These are phyloP conservation scores for Hypothenemus hampei DNA, from an alignment of 1,140 invertebrate species.

Conservation along the genomic window DNA sequence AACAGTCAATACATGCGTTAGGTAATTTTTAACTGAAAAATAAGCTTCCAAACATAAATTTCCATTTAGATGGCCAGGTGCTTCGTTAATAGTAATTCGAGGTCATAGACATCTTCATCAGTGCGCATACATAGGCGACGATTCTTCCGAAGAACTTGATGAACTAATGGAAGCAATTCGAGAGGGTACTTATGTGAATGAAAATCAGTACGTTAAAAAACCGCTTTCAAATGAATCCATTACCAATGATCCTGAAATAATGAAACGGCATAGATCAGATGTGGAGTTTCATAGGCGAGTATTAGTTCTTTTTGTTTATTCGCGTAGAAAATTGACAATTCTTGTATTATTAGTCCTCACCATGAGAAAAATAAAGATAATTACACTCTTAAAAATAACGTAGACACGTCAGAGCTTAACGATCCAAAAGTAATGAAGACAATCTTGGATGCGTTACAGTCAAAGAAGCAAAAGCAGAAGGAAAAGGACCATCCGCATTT, in stretches of 20 bases:
- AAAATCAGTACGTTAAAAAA: constrained; percentile 24
- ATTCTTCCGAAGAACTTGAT: constrained; percentile 67
- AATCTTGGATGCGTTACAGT: constrained; percentile 38
- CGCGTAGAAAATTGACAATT: too few species aligned
- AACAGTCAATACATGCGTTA: constrained; percentile 68
- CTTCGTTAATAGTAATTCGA: constrained; percentile 67
- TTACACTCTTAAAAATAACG: constrained; percentile 29
- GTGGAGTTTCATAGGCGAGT: constrained; percentile 44
- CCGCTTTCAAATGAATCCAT: constrained; percentile 29
- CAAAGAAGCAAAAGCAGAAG: constrained; percentile 26
- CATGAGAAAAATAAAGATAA: constrained; percentile 34
- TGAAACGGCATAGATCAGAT: constrained; percentile 47
- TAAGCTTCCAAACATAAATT: not conserved
- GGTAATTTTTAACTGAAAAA: constrained; percentile 49
- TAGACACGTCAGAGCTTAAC: constrained; percentile 42
- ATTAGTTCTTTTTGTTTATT: not conserved
- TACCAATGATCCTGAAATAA: constrained; percentile 47
- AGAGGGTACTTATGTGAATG: constrained; percentile 33
- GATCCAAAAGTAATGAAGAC: constrained; percentile 47
- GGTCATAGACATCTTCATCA: constrained; percentile 71
- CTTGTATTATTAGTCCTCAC: constrained; percentile 13
- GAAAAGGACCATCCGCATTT: constrained; percentile 30
- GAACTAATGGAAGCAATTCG: constrained; percentile 54
- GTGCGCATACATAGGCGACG: constrained; percentile 75
- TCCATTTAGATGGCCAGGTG: constrained; percentile 65